Base-by-base conservation (phyloP, 2,888 invertebrate genomes). In the Philereme transversata region DNA sequence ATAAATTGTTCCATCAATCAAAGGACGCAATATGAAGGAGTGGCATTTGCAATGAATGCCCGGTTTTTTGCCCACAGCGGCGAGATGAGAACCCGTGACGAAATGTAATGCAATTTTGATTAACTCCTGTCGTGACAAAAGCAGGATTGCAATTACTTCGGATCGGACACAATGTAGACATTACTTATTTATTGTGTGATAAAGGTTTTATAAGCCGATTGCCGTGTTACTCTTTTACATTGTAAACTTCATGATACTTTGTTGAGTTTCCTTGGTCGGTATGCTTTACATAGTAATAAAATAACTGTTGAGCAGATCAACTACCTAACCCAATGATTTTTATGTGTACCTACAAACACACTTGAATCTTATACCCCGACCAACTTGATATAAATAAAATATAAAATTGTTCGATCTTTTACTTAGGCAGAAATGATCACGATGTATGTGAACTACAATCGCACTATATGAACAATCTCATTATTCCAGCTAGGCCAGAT, bases 81-180 rank as follows among this genome's bases (percentile, higher is more conserved):
- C 65, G 75, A 71, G 75, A 67, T 55, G 43, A 55, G 46, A 47
- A n/a, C 71, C 79, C 85, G 84, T 86, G 87, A 86, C 87, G 80
- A 84, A 86, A 81, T 77, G 81, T 88, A 90, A 91, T 90, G 87
- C 84, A 88, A 86, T 88, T 90, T 88, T 88, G 90, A 91, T 91
- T 86, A 86, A 86, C 84, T 83, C 70, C 77, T 71, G 71, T 74
- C 75, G 74, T 78, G 74, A 77, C 73, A 67, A 77, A 74, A 73
- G 73, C 71, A 70, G 69, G 76, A 79, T 60, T 60, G 60, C 81
- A 82, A 80, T 79, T 53, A 76, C 75, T 69, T 71, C 72, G 62
- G 66, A 75, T 71, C 72, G 62, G 66, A 75, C 72, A 77, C 75
- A 78, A 86, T 86, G 79, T 81, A 87, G 82, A 87, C 84, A 87